Percentiles rank a stretch among this genome's conserved stretches.
These are phyloP conservation scores for Dioctria linearis DNA, from an alignment of 2,888 invertebrate genomes.

Conservation along the genomic window DNA sequence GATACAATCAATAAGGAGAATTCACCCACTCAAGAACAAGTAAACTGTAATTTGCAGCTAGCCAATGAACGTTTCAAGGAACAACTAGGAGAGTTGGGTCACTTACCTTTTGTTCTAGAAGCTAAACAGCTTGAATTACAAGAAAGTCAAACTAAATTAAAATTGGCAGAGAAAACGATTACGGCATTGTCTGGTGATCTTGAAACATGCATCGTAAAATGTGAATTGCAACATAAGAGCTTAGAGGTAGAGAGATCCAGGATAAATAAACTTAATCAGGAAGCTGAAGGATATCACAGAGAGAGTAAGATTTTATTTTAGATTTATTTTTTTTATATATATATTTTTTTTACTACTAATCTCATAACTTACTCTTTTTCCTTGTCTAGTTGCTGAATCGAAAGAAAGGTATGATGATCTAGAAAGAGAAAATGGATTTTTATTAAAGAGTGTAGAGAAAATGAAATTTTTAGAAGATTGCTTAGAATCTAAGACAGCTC, in stretches of 20 bases:
- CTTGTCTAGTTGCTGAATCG: constrained; percentile 44
- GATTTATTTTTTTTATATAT: no score
- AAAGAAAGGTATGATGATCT: constrained; percentile 47
- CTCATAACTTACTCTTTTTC: constrained; percentile 1
- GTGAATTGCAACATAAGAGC: constrained; percentile 57
- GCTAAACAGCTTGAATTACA: constrained; percentile 57
- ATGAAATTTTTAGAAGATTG: constrained; percentile 58
- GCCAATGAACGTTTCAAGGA: constrained; percentile 57
- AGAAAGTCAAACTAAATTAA: constrained; percentile 56
- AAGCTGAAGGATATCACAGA: constrained; percentile 42
- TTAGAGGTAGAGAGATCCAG: constrained; percentile 53
- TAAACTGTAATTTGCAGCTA: constrained; percentile 41
- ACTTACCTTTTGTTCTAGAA: constrained; percentile 57
- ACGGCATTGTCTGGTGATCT: constrained; percentile 56
- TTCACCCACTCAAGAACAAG: constrained; percentile 34
- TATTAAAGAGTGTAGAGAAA: constrained; percentile 55
- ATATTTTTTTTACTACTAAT: background rate
- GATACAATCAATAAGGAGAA: constrained; percentile 34
- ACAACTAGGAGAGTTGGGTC: constrained; percentile 56
- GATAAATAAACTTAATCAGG: constrained; percentile 45
- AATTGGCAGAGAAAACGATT: constrained; percentile 57
- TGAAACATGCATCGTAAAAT: constrained; percentile 59
- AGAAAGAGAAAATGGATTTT: constrained; percentile 52
- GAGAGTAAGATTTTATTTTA: constrained; percentile 50
- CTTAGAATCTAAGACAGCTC: constrained; percentile 52